These are phyloP conservation scores for Scyliorhinus canicula DNA, from an alignment of 2,797 vertebrate genomes.

Conservation along the genomic window DNA sequence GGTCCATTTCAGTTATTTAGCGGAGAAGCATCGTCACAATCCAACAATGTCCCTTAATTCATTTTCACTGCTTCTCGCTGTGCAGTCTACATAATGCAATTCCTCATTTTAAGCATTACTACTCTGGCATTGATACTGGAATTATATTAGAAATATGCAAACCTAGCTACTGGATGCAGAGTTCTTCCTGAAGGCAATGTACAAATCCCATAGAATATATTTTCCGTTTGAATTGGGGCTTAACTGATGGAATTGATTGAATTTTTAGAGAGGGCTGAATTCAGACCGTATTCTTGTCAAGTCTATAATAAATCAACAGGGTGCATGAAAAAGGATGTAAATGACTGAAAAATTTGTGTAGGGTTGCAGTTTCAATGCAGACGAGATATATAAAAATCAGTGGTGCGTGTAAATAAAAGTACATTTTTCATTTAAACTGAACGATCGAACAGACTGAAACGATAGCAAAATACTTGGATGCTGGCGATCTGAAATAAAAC, in stretches of 20 bases:
- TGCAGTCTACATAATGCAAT: neutral
- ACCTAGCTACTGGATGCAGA: neutral
- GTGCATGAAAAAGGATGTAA: neutral
- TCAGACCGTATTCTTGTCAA: neutral
- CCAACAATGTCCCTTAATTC: neutral
- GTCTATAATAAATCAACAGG: neutral
- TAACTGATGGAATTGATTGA: neutral
- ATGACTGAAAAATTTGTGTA: neutral
- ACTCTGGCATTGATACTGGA: neutral
- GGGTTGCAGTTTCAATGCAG: neutral
- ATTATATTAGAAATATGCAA: constrained; percentile 2
- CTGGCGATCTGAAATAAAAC: neutral
- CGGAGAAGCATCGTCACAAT: neutral
- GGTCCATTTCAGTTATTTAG: constrained; percentile 9
- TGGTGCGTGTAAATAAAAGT: neutral
- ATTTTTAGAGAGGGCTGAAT: neutral
- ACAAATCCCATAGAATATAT: neutral
- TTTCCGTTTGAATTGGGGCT: neutral
- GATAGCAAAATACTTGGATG: neutral
- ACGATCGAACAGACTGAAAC: neutral
- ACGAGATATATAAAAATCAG: neutral
- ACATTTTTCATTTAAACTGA: neutral
- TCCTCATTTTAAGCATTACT: neutral
- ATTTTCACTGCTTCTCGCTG: neutral
- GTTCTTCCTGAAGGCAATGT: neutral